phyloP scores from a whole-genome alignment of 2,797 vertebrate species.

The Urophycis tenuis region DNA sequence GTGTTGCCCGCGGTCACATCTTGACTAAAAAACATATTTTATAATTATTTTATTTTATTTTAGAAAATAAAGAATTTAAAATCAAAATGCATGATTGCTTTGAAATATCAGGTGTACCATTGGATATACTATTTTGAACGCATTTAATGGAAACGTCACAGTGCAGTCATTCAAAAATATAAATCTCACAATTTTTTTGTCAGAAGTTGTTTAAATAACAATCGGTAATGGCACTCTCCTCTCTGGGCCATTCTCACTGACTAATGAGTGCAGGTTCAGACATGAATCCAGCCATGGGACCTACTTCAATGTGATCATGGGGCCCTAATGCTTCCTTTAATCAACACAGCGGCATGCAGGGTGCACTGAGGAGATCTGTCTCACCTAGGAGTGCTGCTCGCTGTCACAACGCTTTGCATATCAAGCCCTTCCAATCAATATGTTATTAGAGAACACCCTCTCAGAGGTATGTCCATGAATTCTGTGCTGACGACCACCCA shows the following conservation, averaged over 20 bases:
- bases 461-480: conserved; percentile 83
- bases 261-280: conserved; percentile 47
- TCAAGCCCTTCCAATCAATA: conserved; percentile 84
- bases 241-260: conserved; percentile 32
- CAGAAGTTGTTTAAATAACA: neutral
- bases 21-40: conserved; percentile 44
- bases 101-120: no score
- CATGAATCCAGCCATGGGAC: conserved; percentile 38
- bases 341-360: conserved; percentile 73
- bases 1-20: conserved; percentile 36
- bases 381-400: conserved; percentile 63
- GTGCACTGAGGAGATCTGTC: conserved; percentile 72
- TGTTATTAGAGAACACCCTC: conserved; percentile 90
- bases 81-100: no score
- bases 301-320: conserved; percentile 52
- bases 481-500: conserved; percentile 75
- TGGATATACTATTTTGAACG: no score
- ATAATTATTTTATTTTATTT: no score
- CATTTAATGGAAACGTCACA: neutral
- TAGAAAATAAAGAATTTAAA: no score
- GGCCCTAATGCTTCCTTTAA: conserved; percentile 63
- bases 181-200: conserved; percentile 3
- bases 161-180: neutral
- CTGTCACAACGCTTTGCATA: conserved; percentile 83
- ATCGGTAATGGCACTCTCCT: neutral